Percentiles rank a stretch among this genome's conserved stretches.
Conservation (phyloP, 2,797 vertebrate species). For the Cynopterus sphinx region DNA sequence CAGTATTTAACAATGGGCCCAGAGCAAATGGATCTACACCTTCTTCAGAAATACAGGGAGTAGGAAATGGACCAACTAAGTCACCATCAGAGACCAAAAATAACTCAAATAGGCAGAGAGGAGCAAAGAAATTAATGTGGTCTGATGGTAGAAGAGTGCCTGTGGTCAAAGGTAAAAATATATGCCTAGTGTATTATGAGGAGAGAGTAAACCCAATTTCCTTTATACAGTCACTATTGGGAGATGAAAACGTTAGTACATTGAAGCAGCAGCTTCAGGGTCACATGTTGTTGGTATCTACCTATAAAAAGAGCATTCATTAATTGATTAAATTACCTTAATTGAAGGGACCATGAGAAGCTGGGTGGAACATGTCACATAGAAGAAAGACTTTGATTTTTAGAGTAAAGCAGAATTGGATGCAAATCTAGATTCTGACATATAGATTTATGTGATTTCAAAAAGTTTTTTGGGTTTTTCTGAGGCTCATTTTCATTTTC, state of each 20-base stretch:
- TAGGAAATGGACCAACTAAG: neutral
- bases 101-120: neutral
- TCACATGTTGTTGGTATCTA: neutral
- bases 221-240: neutral
- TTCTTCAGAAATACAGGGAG: neutral
- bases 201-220: neutral
- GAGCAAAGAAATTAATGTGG: neutral
- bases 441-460: neutral
- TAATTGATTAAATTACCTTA: neutral
- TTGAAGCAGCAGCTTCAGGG: neutral
- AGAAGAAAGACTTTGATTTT: neutral
- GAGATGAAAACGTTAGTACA: neutral
- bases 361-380: neutral
- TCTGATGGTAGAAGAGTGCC: accelerated
- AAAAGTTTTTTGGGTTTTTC: neutral
- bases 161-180: neutral
- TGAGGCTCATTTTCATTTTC: neutral
- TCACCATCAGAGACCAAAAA: neutral
- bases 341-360: neutral
- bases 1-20: neutral
- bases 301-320: neutral
- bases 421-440: neutral
- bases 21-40: neutral
- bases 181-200: neutral
- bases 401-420: neutral